Base-by-base conservation (phyloP, 2,797 vertebrate genomes). In the Lacerta bilineata region DNA sequence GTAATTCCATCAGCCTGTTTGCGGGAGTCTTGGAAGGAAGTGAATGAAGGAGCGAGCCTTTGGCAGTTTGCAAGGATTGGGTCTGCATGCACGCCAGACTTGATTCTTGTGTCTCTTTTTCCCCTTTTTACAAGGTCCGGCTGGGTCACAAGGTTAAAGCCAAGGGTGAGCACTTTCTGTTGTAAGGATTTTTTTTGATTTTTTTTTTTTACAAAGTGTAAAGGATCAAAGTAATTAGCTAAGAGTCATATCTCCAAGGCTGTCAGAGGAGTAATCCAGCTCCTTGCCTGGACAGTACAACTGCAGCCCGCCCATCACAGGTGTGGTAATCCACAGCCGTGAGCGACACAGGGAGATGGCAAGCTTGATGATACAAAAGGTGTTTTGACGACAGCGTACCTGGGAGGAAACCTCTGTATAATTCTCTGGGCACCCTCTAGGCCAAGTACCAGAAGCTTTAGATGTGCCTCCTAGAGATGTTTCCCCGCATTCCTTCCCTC, bases 191-290 rank as follows among this genome's bases (percentile, higher is more conserved):
- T 96, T 72, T 98, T n/a, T n/a, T n/a, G n/a, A n/a, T n/a, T n/a
- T 98, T 98, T 98, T 97, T 72, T 98, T 98, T 98, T 98, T 97
- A 98, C 97, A 97, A 97, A 96, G 96, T 98, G 97, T 97, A 96
- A 97, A 95, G 97, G 97, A 98, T 97, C 97, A 97, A 96, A 97
- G 96, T 97, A 96, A 97, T 97, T 97, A 97, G 95, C 96, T 93
- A 94, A 96, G 96, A 95, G 96, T 96, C 90, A 96, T 95, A 50
- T 96, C 95, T 94, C 96, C 92, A 85, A 89, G 93, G 95, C 94
- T 96, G 95, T 90, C 88, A 90, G 94, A 93, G 95, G 95, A 91
- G 95, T 93, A 96, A 91, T 7, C 87, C 96, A 96, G 95, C 59
- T 85, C 91, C 90, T 90, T 91, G 87, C 92, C 5, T 0, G 81